Percentiles rank a stretch among this genome's conserved stretches.
Conservation (phyloP, 2,888 invertebrate genomes). For the Calameuta filiformis region DNA sequence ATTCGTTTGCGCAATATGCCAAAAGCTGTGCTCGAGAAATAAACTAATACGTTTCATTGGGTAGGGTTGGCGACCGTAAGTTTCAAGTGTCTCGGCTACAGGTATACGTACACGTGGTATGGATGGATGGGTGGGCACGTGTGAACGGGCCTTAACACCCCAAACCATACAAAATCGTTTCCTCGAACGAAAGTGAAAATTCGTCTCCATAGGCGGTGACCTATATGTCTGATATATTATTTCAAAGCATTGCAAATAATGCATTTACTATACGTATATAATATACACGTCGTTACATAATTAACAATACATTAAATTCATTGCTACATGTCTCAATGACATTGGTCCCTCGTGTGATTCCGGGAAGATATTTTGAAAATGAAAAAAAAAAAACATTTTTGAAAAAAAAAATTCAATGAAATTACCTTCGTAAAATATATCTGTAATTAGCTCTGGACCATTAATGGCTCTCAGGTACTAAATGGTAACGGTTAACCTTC, state of each 20-base stretch:
- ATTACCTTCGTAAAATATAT: not conserved
- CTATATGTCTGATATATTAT: not conserved
- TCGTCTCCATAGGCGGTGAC: not conserved
- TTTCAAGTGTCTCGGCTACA: not conserved
- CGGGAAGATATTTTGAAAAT: not conserved
- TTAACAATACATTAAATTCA: not conserved
- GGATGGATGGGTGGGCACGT: not conserved
- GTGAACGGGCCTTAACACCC: not conserved
- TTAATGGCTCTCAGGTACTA: not conserved
- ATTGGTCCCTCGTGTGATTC: not conserved
- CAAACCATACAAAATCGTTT: not conserved
- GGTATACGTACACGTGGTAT: not conserved
- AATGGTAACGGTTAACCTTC: not conserved
- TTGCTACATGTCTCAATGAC: not conserved
- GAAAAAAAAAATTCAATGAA: too few species aligned
- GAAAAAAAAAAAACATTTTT: not conserved
- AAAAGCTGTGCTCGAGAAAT: not conserved
- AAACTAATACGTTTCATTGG: not conserved
- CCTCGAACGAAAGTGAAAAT: conserved; percentile 2
- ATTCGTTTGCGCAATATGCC: conserved; percentile 3
- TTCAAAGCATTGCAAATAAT: not conserved
- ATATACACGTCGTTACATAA: not conserved
- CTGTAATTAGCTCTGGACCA: not conserved
- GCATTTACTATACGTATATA: not conserved
- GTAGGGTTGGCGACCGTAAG: not conserved